Percentiles rank a stretch among this genome's conserved stretches.
Conservation (phyloP, 2,113 vertebrate genomes). For the Scomber scombrus region DNA sequence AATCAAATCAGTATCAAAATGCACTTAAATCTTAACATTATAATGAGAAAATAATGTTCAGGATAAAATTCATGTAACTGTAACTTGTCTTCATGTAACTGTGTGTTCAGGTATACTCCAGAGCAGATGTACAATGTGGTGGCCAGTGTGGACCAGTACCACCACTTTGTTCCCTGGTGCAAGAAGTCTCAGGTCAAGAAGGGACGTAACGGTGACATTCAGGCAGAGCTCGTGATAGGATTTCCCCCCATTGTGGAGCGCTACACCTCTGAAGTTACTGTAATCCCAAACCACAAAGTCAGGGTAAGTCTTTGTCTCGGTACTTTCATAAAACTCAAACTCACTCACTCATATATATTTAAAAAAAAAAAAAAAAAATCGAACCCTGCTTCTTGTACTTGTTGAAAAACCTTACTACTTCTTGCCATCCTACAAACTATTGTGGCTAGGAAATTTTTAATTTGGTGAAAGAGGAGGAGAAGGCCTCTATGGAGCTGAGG, state of each 20-base stretch:
- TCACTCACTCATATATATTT: no score
- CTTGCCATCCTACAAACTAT: not conserved
- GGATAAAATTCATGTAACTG: no score
- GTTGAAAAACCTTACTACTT: no score
- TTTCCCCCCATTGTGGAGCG: slow-evolving; percentile 85
- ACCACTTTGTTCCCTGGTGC: slow-evolving; percentile 88
- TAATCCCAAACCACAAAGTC: slow-evolving; percentile 82
- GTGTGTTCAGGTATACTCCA: slow-evolving; percentile 76
- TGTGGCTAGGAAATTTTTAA: not conserved
- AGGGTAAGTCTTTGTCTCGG: slow-evolving; percentile 69
- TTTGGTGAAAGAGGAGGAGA: no score
- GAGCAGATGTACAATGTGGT: slow-evolving; percentile 86
- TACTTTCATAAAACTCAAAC: no score
- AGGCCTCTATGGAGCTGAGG: no score
- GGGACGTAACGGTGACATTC: slow-evolving; percentile 35
- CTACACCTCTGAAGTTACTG: slow-evolving; percentile 83
- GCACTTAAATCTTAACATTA: no score
- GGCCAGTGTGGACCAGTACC: slow-evolving; percentile 82
- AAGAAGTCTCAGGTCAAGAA: slow-evolving; percentile 78
- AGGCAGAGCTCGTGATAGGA: slow-evolving; percentile 84
- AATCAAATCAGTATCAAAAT: no score
- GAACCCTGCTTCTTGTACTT: no score
- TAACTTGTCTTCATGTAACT: not conserved
- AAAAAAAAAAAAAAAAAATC: no score
- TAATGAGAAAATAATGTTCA: no score